A percentile compares a stretch with the other conserved stretches of the same genome.
Conservation (phyloP, 2,113 vertebrate species). For the Lamprotornis superbus region DNA sequence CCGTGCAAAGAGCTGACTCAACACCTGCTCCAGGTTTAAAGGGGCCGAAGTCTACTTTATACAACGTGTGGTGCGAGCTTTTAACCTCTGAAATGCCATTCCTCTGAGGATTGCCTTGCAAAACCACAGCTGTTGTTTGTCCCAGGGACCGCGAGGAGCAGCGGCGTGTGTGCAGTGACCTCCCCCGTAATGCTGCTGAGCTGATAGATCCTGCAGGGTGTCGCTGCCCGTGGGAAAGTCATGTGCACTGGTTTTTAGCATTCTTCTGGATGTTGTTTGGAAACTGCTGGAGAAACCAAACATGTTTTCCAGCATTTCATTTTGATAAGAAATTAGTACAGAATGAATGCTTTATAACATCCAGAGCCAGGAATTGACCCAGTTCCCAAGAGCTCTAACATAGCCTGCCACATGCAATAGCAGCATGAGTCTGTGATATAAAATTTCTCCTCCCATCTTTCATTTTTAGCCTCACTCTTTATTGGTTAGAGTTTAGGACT, state of each 20-base stretch:
- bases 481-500: not conserved
- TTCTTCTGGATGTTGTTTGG: not conserved
- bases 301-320: not conserved
- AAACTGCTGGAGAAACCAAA: not conserved
- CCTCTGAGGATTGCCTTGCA: not conserved
- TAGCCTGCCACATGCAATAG: not conserved
- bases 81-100: not conserved
- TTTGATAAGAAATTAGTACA: not conserved
- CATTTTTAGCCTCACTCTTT: not conserved
- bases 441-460: not conserved
- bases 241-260: not conserved
- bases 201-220: not conserved
- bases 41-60: slow-evolving; percentile 37
- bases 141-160: not conserved
- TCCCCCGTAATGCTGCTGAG: not conserved
- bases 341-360: not conserved
- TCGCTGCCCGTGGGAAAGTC: not conserved
- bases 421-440: not conserved
- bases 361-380: not conserved
- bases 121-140: not conserved
- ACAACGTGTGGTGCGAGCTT: not conserved
- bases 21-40: not conserved
- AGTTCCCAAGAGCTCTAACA: not conserved
- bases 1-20: slow-evolving; percentile 30
- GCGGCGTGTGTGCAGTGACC: not conserved